Conservation (phyloP, 1,140 invertebrate species). For the Drosophila watanabei region DNA sequence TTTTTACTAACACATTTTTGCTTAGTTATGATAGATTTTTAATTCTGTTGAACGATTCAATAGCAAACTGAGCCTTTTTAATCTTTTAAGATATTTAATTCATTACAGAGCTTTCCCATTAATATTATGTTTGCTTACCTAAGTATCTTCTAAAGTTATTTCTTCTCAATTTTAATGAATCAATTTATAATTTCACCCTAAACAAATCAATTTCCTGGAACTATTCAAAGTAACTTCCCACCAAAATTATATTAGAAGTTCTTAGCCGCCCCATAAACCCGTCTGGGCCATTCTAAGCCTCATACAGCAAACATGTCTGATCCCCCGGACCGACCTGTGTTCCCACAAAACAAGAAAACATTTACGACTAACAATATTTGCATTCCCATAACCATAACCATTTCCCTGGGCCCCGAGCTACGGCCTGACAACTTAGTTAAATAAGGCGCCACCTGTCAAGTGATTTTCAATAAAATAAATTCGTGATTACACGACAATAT, state of each 20-base stretch:
- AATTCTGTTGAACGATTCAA: background rate
- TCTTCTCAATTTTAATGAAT: background rate
- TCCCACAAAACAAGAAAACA: slow-evolving; percentile 37
- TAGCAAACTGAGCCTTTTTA: background rate
- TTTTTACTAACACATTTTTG: too few species aligned
- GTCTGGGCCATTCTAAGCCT: background rate
- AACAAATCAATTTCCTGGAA: background rate
- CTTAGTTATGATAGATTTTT: background rate
- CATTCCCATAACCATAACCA: slow-evolving; percentile 41
- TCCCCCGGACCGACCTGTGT: slow-evolving; percentile 15
- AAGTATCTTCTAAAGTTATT: background rate
- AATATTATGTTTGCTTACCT: background rate
- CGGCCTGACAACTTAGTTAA: slow-evolving; percentile 80
- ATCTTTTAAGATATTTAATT: background rate
- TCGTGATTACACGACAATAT: slow-evolving; percentile 85
- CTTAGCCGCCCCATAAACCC: background rate
- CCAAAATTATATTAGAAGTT: background rate
- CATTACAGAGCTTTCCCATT: background rate
- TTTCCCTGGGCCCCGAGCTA: slow-evolving; percentile 10
- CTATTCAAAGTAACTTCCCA: background rate
- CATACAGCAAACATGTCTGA: slow-evolving; percentile 28
- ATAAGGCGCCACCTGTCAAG: slow-evolving; percentile 85
- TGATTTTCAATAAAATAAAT: slow-evolving; percentile 85
- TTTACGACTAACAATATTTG: slow-evolving; percentile 30
- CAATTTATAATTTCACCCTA: background rate